Conservation (phyloP, 2,113 vertebrate genomes). For the Phylloscopus trochiloides region DNA sequence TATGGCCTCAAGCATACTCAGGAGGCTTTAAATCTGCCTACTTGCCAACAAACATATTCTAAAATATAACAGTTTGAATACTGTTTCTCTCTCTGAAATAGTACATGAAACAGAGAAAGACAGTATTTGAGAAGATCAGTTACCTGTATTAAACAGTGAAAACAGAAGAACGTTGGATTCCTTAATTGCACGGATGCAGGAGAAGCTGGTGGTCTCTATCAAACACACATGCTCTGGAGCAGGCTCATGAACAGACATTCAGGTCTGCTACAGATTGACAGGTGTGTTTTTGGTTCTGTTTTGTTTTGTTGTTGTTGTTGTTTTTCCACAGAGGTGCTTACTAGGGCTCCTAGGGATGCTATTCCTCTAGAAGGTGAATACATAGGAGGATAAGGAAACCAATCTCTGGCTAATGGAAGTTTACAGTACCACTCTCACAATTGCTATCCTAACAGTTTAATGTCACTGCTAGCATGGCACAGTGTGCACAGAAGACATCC, state of each 20-base stretch:
- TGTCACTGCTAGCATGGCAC: not conserved
- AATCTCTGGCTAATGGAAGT: not conserved
- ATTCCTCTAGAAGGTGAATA: not conserved
- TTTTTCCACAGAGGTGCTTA: not conserved
- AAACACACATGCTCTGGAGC: rapidly evolving
- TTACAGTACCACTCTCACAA: not conserved
- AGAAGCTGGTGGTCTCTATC: not conserved
- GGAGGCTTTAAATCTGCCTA: not conserved
- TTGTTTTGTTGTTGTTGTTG: too few relatives aligned
- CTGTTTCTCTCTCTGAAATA: not conserved
- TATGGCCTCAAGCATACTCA: not conserved
- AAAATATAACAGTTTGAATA: not conserved
- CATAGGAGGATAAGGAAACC: not conserved
- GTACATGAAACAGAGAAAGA: not conserved
- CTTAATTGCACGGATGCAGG: not conserved
- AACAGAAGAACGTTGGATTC: not conserved
- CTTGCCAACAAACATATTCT: not conserved
- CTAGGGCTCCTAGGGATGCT: not conserved
- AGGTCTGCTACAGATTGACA: not conserved
- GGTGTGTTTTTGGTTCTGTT: too few relatives aligned
- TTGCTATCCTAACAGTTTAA: not conserved
- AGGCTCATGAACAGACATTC: not conserved
- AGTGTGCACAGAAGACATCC: not conserved
- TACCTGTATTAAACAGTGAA: not conserved
- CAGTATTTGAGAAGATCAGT: not conserved